Conservation (phyloP, 2,113 vertebrate genomes). For the Corapipo altera region DNA sequence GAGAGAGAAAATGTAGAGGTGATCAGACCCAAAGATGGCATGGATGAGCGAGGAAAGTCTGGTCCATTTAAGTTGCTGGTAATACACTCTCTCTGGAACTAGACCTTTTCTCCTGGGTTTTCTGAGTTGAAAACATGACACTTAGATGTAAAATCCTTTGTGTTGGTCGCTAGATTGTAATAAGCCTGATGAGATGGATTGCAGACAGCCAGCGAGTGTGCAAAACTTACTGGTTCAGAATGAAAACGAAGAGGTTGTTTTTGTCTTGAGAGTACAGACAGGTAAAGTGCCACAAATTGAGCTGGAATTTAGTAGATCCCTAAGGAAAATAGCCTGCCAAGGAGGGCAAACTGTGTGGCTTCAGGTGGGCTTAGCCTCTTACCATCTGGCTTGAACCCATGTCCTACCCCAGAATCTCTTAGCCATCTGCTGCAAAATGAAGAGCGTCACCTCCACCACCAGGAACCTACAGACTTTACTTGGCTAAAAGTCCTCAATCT, state of each 20-base stretch:
- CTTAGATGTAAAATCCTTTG: neutral
- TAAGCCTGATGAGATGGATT: neutral
- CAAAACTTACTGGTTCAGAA: neutral
- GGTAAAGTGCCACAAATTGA: neutral
- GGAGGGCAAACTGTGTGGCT: neutral
- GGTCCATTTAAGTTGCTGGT: neutral
- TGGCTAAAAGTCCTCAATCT: neutral
- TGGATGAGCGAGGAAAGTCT: neutral
- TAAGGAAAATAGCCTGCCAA: neutral
- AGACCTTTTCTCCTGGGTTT: neutral
- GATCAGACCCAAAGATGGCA: neutral
- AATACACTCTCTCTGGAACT: neutral
- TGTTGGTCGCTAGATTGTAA: neutral
- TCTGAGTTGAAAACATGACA: neutral
- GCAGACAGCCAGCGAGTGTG: accelerated
- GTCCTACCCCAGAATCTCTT: neutral
- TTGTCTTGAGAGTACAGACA: neutral
- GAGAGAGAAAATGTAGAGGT: neutral
- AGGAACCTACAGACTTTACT: neutral
- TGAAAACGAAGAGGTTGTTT: neutral
- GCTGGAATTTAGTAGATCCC: neutral
- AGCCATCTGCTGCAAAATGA: neutral
- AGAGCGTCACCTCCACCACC: neutral
- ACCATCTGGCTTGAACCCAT: neutral
- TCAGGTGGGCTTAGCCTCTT: neutral